Conservation (phyloP, 1,140 invertebrate genomes). For the Bombus sibiricus region DNA sequence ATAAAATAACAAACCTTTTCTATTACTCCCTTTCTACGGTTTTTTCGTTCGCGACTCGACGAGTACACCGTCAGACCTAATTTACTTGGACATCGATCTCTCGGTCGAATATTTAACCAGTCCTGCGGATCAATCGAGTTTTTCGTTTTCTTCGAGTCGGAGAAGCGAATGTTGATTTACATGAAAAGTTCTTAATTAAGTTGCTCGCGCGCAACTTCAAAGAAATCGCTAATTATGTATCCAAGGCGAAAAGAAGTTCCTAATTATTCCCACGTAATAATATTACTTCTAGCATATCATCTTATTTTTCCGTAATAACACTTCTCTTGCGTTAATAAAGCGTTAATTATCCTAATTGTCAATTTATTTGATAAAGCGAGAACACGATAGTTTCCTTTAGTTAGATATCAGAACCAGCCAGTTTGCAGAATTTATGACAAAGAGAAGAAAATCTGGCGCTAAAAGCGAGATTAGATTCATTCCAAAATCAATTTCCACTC, state of each 20-base stretch:
- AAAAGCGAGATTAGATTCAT: not conserved
- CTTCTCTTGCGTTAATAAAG: not conserved
- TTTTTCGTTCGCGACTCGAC: not conserved
- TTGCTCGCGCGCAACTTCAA: not conserved
- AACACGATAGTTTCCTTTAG: not conserved
- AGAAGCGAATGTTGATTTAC: not conserved
- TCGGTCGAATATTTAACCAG: constrained; percentile 3
- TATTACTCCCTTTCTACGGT: not conserved
- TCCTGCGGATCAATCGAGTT: not conserved
- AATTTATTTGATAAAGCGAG: not conserved
- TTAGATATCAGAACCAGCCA: not conserved
- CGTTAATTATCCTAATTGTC: not conserved
- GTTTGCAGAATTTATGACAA: not conserved
- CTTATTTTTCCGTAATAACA: not conserved
- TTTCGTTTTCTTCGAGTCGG: not conserved
- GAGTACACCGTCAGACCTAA: not conserved
- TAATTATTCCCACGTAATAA: not conserved
- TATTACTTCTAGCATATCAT: not conserved
- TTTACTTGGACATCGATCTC: not conserved
- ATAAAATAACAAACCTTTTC: constrained; percentile 1
- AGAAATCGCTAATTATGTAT: not conserved
- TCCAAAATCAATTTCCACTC: constrained; percentile 25
- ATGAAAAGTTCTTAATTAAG: not conserved
- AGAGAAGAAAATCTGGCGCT: no score
- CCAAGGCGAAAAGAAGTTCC: not conserved